Percentiles rank a stretch among this genome's conserved stretches.
These are phyloP conservation scores for Meta bourneti DNA, from an alignment of 2,888 invertebrate species.

Conservation along the genomic window DNA sequence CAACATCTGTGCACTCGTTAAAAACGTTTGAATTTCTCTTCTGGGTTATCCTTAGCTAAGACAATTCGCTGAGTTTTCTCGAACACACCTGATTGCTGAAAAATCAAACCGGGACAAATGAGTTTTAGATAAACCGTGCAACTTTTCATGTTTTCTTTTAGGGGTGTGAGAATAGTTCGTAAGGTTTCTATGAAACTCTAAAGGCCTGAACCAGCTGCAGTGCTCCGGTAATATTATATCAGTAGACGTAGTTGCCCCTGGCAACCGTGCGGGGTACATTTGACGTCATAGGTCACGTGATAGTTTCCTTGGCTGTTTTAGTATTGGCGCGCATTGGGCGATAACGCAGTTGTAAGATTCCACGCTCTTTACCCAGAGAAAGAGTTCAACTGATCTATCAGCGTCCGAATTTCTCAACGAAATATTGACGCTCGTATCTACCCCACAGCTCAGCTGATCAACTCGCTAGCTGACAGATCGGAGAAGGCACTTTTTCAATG, in stretches of 20 bases:
- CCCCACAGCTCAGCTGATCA: slow-evolving; percentile 47
- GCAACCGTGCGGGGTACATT: slow-evolving; percentile 75
- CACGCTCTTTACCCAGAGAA: slow-evolving; percentile 34
- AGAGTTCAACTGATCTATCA: slow-evolving; percentile 49
- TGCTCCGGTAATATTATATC: slow-evolving; percentile 75
- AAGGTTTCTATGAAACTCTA: slow-evolving; percentile 69
- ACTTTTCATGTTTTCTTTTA: slow-evolving; percentile 21
- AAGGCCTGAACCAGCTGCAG: slow-evolving; percentile 63
- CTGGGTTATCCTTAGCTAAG: too few species aligned
- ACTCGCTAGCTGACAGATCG: background rate
- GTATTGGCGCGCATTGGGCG: slow-evolving; percentile 70
- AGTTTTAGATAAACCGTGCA: slow-evolving; percentile 15
- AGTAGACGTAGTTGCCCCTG: slow-evolving; percentile 76
- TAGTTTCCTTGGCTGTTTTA: slow-evolving; percentile 66
- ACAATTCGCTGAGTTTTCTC: too few species aligned
- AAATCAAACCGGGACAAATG: background rate
- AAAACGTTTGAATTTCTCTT: too few species aligned
- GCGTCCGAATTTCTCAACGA: background rate
- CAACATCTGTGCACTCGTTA: too few species aligned
- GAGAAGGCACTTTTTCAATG: background rate
- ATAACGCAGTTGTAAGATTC: slow-evolving; percentile 65
- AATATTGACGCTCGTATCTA: background rate
- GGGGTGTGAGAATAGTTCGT: slow-evolving; percentile 60
- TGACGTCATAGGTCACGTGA: slow-evolving; percentile 76
- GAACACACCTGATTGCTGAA: too few species aligned